Evolutionary conservation across 2,113 vertebrate genomes (phyloP).

Genomic region (Apistogramma diplotaenia): DNA sequence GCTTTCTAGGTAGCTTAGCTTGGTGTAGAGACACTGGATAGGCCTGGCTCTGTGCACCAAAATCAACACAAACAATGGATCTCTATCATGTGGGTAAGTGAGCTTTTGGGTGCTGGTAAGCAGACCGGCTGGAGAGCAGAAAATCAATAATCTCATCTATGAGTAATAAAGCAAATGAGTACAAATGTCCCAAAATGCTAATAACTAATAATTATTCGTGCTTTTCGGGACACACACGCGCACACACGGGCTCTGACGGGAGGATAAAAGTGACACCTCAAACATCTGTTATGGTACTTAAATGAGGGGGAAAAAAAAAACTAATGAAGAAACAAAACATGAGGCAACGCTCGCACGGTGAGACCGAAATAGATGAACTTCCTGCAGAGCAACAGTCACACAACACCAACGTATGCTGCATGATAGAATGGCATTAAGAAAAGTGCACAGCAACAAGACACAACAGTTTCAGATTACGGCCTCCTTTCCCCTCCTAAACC

Average conservation of each 20-base stretch:
- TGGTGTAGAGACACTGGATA: not conserved
- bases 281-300: slow-evolving; percentile 20
- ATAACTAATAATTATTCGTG: not conserved
- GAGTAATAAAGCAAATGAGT: not conserved
- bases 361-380: slow-evolving; percentile 68
- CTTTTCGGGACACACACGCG: not conserved
- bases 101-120: not conserved
- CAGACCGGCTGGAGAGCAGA: not conserved
- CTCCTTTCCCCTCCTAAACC: slow-evolving; percentile 70
- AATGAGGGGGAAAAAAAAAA: slow-evolving; percentile 3
- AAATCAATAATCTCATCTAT: not conserved
- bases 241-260: not conserved
- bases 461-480: slow-evolving; percentile 77
- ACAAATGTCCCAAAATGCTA: not conserved
- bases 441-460: slow-evolving; percentile 75
- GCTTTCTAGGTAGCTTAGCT: not conserved
- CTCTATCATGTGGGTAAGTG: not conserved
- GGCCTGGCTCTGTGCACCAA: not conserved
- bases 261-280: slow-evolving; percentile 15
- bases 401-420: slow-evolving; percentile 56
- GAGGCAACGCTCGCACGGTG: slow-evolving; percentile 35
- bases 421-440: slow-evolving; percentile 66
- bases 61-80: not conserved
- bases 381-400: slow-evolving; percentile 59
- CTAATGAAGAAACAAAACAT: slow-evolving; percentile 45